Conservation (phyloP, 2,888 invertebrate genomes). For the Synanthedon tipuliformis region DNA sequence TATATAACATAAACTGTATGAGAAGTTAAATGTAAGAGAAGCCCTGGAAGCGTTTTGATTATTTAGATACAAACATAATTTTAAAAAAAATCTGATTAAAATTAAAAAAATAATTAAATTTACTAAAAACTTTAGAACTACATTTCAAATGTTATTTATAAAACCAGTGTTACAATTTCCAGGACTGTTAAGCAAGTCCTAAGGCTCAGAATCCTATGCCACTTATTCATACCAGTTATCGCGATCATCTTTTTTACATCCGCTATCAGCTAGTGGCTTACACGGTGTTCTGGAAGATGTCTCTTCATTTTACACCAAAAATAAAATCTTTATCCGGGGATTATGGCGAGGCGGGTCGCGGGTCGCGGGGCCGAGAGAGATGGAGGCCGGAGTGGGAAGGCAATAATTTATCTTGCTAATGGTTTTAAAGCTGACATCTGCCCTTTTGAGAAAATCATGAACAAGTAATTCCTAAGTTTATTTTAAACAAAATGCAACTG, state of each 20-base stretch:
- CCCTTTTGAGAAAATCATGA: slow-evolving; percentile 41
- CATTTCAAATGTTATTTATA: too few species aligned
- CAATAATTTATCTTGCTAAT: slow-evolving; percentile 58
- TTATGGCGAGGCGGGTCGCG: slow-evolving; percentile 20
- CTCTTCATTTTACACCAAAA: slow-evolving; percentile 59
- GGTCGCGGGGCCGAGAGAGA: slow-evolving; percentile 4
- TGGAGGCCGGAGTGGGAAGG: slow-evolving; percentile 11
- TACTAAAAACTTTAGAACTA: too few species aligned
- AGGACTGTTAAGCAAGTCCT: too few species aligned
- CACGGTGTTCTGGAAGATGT: slow-evolving; percentile 31
- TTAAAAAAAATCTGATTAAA: too few species aligned
- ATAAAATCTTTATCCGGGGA: slow-evolving; percentile 57
- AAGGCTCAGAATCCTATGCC: too few species aligned
- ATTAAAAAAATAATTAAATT: too few species aligned
- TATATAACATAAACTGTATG: too few species aligned
- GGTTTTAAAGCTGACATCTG: slow-evolving; percentile 59
- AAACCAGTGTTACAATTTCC: too few species aligned
- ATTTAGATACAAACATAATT: too few species aligned
- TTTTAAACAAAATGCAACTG: slow-evolving; percentile 7
- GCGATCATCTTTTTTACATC: neutral
- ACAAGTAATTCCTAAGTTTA: slow-evolving; percentile 16
- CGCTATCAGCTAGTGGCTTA: slow-evolving; percentile 3
- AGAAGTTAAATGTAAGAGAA: too few species aligned
- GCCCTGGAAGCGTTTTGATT: too few species aligned
- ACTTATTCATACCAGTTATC: too few species aligned